These are phyloP conservation scores for Anas platyrhynchos DNA, from an alignment of 2,113 vertebrate species.

Conservation along the genomic window DNA sequence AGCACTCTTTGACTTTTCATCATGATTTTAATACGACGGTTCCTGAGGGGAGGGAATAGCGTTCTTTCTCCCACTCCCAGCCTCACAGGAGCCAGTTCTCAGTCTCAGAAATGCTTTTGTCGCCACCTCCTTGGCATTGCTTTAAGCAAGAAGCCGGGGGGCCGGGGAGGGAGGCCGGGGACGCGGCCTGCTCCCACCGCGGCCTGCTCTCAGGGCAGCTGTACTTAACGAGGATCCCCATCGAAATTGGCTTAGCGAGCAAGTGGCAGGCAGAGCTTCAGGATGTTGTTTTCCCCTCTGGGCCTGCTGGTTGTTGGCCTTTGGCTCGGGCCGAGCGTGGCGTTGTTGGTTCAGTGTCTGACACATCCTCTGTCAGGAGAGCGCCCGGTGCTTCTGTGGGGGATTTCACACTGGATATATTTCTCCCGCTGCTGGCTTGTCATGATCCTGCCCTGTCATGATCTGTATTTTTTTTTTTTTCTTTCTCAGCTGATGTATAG, in stretches of 20 bases:
- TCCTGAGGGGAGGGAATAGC: neutral
- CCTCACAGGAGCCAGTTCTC: neutral
- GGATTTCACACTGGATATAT: neutral
- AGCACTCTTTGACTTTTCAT: neutral
- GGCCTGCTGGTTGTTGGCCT: neutral
- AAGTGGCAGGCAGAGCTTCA: fast-evolving
- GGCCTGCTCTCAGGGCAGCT: too few relatives aligned
- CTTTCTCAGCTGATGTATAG: neutral
- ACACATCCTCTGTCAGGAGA: neutral
- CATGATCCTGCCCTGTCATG: neutral
- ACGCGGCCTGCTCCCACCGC: neutral
- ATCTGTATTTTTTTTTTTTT: neutral
- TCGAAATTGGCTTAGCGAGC: neutral
- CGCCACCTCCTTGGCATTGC: neutral
- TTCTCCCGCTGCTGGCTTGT: neutral
- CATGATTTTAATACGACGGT: neutral
- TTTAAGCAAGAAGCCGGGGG: neutral
- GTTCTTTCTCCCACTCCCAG: neutral
- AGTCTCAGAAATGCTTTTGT: neutral
- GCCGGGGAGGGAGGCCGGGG: neutral
- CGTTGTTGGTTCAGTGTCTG: neutral
- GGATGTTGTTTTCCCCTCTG: neutral
- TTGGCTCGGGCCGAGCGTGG: neutral
- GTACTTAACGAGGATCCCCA: neutral
- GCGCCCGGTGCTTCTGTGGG: neutral